Conservation (phyloP, 1,140 invertebrate genomes). For the Heliconius melpomene region DNA sequence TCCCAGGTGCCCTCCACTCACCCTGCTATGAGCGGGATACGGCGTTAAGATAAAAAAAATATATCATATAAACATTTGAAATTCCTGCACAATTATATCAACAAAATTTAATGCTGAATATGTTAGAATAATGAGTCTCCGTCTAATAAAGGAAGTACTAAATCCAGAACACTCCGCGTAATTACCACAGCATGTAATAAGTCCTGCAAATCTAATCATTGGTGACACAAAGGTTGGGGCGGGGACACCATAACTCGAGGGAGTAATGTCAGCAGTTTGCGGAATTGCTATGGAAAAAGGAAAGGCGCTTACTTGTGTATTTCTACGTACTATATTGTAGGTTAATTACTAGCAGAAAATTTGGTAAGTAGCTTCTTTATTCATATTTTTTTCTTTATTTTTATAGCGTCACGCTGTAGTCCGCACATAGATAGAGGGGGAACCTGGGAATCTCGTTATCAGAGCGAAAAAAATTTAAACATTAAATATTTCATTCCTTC, state of each 20-base stretch:
- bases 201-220: background rate
- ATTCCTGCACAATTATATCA: background rate
- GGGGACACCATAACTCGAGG: constrained; percentile 3
- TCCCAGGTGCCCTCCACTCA: too few relatives aligned
- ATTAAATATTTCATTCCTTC: too few relatives aligned
- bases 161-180: background rate
- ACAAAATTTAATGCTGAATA: background rate
- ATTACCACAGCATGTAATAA: background rate
- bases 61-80: background rate
- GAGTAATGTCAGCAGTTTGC: background rate
- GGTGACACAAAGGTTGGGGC: background rate
- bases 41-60: background rate
- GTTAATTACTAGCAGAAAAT: background rate
- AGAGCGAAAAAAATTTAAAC: too few relatives aligned
- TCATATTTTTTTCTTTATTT: too few relatives aligned
- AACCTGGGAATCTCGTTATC: too few relatives aligned
- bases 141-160: background rate
- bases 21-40: too few relatives aligned
- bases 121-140: background rate
- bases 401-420: too few relatives aligned
- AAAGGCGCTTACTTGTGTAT: background rate
- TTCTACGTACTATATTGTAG: background rate
- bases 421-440: too few relatives aligned
- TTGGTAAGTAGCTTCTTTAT: background rate
- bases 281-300: background rate